Conservation (phyloP, 2,113 vertebrate genomes). For the Machaerirhynchus nigripectus region DNA sequence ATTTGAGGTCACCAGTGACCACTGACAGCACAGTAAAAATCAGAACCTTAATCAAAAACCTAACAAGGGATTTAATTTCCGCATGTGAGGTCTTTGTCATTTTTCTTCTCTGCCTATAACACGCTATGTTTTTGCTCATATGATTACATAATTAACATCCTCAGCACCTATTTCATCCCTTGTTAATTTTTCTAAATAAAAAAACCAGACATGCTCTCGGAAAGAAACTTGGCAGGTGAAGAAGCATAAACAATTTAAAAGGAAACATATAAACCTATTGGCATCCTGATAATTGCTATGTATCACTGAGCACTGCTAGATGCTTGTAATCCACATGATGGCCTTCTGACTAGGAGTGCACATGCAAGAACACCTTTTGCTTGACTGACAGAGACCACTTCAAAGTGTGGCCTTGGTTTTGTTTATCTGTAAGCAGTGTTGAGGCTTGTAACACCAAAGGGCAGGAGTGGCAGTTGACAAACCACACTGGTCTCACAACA, state of each 20-base stretch:
- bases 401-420: background rate
- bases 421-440: background rate
- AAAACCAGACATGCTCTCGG: conserved; percentile 44
- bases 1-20: background rate
- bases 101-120: conserved; percentile 1
- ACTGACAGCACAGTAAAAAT: background rate
- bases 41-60: background rate
- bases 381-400: background rate
- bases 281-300: background rate
- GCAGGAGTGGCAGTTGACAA: background rate
- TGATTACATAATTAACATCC: conserved; percentile 63
- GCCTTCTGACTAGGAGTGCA: background rate
- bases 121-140: background rate
- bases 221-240: conserved; percentile 35
- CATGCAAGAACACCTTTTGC: background rate
- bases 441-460: background rate
- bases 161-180: conserved; percentile 48
- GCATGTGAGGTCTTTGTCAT: background rate
- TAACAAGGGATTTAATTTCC: background rate
- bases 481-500: background rate
- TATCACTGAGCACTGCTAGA: background rate
- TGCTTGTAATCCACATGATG: background rate
- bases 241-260: conserved; percentile 25
- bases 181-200: conserved; percentile 66
- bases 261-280: background rate